Percentiles rank a stretch among this genome's conserved stretches.
Conservation (phyloP, 2,888 invertebrate genomes). For the Thysanoteuthis rhombus region DNA sequence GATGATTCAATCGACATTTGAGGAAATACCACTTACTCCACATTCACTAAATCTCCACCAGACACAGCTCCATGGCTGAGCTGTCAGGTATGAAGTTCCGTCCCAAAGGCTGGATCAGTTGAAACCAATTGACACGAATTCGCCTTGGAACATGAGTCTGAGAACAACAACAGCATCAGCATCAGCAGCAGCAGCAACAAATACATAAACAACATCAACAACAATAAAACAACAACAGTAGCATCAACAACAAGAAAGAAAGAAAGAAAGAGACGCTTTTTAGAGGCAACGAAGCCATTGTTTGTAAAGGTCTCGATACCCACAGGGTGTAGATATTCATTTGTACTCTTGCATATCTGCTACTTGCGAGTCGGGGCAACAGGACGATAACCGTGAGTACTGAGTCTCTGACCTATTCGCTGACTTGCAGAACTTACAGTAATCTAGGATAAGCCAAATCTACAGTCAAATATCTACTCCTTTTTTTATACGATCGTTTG, state of each 20-base stretch:
- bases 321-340: no score
- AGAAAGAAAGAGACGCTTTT: not conserved
- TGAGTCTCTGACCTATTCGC: no score
- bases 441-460: no score
- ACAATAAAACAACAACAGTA: not conserved
- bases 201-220: not conserved
- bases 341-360: no score
- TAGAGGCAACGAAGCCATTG: no score
- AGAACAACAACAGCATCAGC: not conserved
- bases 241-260: not conserved
- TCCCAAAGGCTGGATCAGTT: not conserved
- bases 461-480: no score
- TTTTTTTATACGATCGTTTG: no score
- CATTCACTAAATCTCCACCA: not conserved
- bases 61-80: not conserved
- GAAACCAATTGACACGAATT: not conserved
- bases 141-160: not conserved
- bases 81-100: not conserved
- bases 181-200: not conserved
- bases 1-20: not conserved
- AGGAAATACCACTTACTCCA: not conserved
- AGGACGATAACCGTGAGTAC: no score
- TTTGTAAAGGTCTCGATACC: no score
- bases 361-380: no score
- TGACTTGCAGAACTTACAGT: no score